Evolutionary conservation across 2,797 vertebrate genomes (phyloP).

Genomic region (Spea hammondii): DNA sequence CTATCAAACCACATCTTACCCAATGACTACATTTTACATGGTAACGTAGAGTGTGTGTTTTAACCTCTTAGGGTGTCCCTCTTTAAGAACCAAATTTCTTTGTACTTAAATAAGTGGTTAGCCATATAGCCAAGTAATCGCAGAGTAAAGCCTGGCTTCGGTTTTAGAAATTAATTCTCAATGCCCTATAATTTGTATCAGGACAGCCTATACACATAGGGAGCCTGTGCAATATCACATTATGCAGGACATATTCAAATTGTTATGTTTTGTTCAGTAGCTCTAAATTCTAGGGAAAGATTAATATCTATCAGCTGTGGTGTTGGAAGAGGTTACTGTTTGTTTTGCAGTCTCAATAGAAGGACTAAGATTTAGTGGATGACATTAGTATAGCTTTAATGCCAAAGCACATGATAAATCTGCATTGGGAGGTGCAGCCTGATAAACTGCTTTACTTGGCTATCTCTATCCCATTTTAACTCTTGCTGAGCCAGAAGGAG

Average conservation of each 20-base stretch:
- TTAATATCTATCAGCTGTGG: constrained; percentile 60
- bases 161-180: constrained; percentile 14
- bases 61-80: too few species aligned
- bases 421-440: constrained; percentile 55
- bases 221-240: constrained; percentile 41
- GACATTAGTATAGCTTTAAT: constrained; percentile 63
- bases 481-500: too few species aligned
- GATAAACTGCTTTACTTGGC: too few species aligned
- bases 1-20: too few species aligned
- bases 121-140: too few species aligned
- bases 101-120: too few species aligned
- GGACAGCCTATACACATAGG: constrained; percentile 10
- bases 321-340: constrained; percentile 57
- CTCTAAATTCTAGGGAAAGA: constrained; percentile 52
- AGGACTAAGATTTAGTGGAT: constrained; percentile 63
- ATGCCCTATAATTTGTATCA: constrained; percentile 15
- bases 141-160: neutral
- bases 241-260: constrained; percentile 49
- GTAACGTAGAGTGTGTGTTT: too few species aligned
- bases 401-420: constrained; percentile 58
- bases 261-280: constrained; percentile 53
- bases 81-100: too few species aligned
- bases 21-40: too few species aligned
- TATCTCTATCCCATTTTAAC: too few species aligned
- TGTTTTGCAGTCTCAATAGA: constrained; percentile 64